Percentiles rank a stretch among this genome's conserved stretches.
These are phyloP conservation scores for Megastigmus dorsalis DNA, from an alignment of 2,888 invertebrate species.

Conservation along the genomic window DNA sequence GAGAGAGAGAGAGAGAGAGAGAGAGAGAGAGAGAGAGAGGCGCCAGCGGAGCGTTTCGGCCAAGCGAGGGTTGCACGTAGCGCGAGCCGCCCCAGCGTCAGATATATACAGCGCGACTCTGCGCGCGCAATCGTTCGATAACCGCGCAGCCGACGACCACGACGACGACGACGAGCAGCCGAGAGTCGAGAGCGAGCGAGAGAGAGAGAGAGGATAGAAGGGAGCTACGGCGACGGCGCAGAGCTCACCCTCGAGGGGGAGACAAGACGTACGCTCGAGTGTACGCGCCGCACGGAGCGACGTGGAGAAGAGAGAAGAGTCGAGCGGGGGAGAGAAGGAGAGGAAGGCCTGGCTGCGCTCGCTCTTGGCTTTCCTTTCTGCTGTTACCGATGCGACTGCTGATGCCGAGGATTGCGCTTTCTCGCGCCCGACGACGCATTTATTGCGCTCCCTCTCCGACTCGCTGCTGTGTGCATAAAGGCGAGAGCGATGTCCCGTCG, in stretches of 20 bases:
- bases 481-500: background rate
- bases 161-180: background rate
- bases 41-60: conserved; percentile 50
- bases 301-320: no score
- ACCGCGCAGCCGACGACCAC: conserved; percentile 64
- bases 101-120: conserved; percentile 56
- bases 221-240: conserved; percentile 15
- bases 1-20: no score
- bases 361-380: background rate
- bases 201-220: background rate
- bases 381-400: background rate
- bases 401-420: background rate
- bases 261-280: background rate
- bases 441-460: no score
- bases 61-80: background rate
- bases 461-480: no score
- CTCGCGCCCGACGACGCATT: background rate
- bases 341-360: no score
- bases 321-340: no score
- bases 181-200: background rate
- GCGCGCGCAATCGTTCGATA: conserved; percentile 75
- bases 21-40: no score
- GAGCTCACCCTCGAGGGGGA: background rate
- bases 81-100: background rate
- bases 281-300: background rate